Evolutionary conservation across 2,113 vertebrate species (phyloP).

Genomic region (Xyliphius kryptos): DNA sequence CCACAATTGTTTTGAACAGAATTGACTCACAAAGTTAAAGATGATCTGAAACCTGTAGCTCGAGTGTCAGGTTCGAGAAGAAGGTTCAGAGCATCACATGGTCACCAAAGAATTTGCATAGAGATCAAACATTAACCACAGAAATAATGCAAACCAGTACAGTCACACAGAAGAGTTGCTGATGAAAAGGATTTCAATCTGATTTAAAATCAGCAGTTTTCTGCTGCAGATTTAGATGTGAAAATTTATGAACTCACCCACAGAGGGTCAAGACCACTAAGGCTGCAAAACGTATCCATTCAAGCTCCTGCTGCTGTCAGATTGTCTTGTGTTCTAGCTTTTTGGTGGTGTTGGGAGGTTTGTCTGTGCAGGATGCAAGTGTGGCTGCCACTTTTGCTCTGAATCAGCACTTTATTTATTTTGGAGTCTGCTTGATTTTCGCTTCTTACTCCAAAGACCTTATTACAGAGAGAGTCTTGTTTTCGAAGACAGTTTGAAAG

Average conservation of each 20-base stretch:
- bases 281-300: constrained; percentile 73
- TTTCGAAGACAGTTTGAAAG: constrained; percentile 58
- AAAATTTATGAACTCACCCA: constrained; percentile 68
- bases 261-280: constrained; percentile 71
- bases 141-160: too few species aligned
- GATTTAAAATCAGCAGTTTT: too few species aligned
- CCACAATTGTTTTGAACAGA: too few species aligned
- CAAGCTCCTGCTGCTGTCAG: constrained; percentile 52
- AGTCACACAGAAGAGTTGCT: too few species aligned
- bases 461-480: constrained; percentile 54
- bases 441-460: constrained; percentile 47
- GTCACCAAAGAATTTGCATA: too few species aligned
- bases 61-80: too few species aligned
- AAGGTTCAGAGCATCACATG: too few species aligned
- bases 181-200: too few species aligned
- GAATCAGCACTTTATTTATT: constrained; percentile 21
- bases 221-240: too few species aligned
- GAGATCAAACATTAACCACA: too few species aligned
- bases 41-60: too few species aligned
- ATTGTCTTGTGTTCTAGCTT: constrained; percentile 43
- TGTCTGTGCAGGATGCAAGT: constrained; percentile 14
- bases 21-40: too few species aligned
- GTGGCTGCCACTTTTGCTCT: constrained; percentile 46
- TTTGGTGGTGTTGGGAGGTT: constrained; percentile 32
- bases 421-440: constrained; percentile 18